Conservation (phyloP, 2,113 vertebrate genomes). For the Andinoacara biseriatus region DNA sequence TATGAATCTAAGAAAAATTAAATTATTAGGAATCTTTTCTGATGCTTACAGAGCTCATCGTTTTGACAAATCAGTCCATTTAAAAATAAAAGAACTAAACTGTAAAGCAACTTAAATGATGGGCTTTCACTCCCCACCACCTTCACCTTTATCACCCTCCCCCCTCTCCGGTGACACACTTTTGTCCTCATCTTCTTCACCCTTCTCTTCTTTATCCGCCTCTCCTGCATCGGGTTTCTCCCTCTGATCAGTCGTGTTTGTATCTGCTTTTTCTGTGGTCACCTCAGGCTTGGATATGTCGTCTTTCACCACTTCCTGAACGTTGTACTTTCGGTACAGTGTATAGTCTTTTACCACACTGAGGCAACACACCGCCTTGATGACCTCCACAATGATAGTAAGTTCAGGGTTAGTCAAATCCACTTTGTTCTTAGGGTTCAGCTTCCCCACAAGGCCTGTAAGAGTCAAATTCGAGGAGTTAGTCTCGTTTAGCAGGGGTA, state of each 20-base stretch:
- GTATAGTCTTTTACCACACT: constrained; percentile 93
- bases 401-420: constrained; percentile 91
- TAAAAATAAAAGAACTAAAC: constrained; percentile 23
- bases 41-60: not conserved
- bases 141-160: constrained; percentile 11
- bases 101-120: not conserved
- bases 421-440: constrained; percentile 95
- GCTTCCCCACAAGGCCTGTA: constrained; percentile 87
- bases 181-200: not conserved
- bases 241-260: not conserved
- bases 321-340: constrained; percentile 92
- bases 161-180: not conserved
- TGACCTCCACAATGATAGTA: constrained; percentile 94
- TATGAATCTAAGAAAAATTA: not conserved
- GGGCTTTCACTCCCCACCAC: constrained; percentile 16
- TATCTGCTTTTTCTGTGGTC: not conserved
- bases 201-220: not conserved
- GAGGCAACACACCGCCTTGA: constrained; percentile 92
- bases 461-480: not conserved
- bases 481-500: not conserved
- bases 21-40: constrained; percentile 3
- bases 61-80: not conserved
- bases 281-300: constrained; percentile 42
- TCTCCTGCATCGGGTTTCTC: constrained; percentile 13
- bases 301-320: constrained; percentile 91